These are phyloP conservation scores for Otus sunia DNA, from an alignment of 2,113 vertebrate species.

Conservation along the genomic window DNA sequence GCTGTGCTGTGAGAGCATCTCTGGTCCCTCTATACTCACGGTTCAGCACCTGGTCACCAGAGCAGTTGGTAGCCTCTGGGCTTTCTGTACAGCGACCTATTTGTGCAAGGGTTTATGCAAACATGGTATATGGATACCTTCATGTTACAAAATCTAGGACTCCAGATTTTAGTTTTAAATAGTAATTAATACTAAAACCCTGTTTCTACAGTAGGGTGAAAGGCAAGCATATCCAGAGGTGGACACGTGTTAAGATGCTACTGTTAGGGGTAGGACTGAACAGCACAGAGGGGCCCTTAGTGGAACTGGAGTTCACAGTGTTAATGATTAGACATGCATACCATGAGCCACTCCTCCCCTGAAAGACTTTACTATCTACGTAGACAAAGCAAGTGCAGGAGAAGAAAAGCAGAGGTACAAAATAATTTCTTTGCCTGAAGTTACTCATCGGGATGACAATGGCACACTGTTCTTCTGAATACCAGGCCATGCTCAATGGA, in stretches of 20 bases:
- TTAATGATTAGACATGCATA: neutral
- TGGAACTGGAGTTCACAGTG: neutral
- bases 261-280: neutral
- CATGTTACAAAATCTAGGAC: neutral
- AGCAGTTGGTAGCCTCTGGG: neutral
- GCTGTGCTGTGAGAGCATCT: neutral
- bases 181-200: neutral
- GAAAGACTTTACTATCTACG: neutral
- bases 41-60: neutral
- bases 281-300: neutral
- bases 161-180: neutral
- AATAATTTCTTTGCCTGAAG: neutral
- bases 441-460: slow-evolving; percentile 16
- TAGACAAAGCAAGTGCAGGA: neutral
- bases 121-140: neutral
- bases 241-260: neutral
- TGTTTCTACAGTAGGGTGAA: neutral
- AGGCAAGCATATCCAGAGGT: neutral
- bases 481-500: neutral
- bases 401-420: neutral
- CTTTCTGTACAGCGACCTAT: neutral
- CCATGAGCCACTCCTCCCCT: neutral
- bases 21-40: neutral
- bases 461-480: neutral
- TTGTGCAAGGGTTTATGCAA: neutral